These are phyloP conservation scores for Calvadosia cruxmelitensis DNA, from an alignment of 30 jellyfish, hydroid and myxozoan genomes.

Conservation along the genomic window DNA sequence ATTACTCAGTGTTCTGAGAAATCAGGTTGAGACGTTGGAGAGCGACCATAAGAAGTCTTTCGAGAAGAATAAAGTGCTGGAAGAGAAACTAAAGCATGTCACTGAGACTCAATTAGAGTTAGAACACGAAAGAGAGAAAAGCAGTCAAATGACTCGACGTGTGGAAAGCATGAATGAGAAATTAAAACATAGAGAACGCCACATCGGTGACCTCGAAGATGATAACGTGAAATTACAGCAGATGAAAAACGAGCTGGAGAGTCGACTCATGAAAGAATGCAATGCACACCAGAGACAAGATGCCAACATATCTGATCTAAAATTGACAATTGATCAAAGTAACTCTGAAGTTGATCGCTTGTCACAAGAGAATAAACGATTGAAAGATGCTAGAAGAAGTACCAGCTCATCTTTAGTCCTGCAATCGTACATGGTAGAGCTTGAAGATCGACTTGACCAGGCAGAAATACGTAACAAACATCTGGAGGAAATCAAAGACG, in stretches of 20 bases:
- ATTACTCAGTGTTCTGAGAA: slow-evolving; percentile 53
- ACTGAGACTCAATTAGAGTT: slow-evolving; percentile 28
- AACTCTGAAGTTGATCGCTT: background rate
- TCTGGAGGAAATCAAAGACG: slow-evolving; percentile 58
- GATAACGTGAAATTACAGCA: slow-evolving; percentile 83
- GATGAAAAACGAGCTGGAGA: slow-evolving; percentile 50
- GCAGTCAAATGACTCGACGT: slow-evolving; percentile 32
- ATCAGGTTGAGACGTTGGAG: slow-evolving; percentile 48
- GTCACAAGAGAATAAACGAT: slow-evolving; percentile 21
- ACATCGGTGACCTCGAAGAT: slow-evolving; percentile 82
- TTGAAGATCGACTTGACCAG: slow-evolving; percentile 53
- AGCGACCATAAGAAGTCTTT: slow-evolving; percentile 36
- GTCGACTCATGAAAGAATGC: slow-evolving; percentile 19
- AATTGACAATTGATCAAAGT: background rate
- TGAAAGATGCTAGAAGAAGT: slow-evolving; percentile 25
- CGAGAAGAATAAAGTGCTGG: slow-evolving; percentile 44
- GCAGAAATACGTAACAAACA: slow-evolving; percentile 60
- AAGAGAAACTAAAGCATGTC: slow-evolving; percentile 30
- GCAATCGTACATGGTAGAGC: slow-evolving; percentile 44
- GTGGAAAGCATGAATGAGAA: slow-evolving; percentile 57
- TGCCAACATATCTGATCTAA: background rate
- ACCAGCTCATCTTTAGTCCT: slow-evolving; percentile 43
- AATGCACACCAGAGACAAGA: background rate
- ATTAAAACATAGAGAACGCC: slow-evolving; percentile 65
- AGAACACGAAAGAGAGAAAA: slow-evolving; percentile 47